A percentile compares a stretch with the other conserved stretches of the same genome.
Evolutionary conservation across 2,113 vertebrate species (phyloP).

Genomic region (Dunckerocampus dactyliophorus): DNA sequence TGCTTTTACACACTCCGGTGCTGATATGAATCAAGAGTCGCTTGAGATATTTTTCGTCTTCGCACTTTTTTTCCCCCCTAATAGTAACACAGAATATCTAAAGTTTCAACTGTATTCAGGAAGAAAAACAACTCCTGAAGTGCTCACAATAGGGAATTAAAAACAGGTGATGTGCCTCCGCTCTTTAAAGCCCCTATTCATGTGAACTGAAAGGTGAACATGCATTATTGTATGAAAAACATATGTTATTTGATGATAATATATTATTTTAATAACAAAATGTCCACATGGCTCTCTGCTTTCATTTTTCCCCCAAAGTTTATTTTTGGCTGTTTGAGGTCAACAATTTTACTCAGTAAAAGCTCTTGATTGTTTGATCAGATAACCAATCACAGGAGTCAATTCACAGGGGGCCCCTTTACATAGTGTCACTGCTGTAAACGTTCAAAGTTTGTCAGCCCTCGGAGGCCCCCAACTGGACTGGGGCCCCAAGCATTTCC

Average conservation of each 20-base stretch:
- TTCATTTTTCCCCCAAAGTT: not conserved
- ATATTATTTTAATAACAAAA: not conserved
- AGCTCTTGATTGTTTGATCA: not conserved
- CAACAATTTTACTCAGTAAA: not conserved
- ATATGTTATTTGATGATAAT: not conserved
- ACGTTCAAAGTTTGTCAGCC: too few relatives aligned
- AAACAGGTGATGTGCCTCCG: not conserved
- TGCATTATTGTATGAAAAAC: not conserved
- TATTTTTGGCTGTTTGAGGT: not conserved
- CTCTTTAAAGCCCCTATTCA: not conserved
- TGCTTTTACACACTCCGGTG: not conserved
- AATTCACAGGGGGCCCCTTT: too few relatives aligned
- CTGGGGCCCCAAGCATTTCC: too few relatives aligned
- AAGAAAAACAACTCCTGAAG: constrained; percentile 1
- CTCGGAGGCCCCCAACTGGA: too few relatives aligned
- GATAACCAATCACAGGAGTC: too few relatives aligned
- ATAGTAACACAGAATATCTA: not conserved
- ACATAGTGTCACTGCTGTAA: too few relatives aligned
- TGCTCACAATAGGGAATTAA: not conserved
- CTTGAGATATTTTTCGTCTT: constrained; percentile 5
- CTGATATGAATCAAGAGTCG: constrained; percentile 20
- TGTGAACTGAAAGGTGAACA: not conserved
- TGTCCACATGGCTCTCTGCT: not conserved
- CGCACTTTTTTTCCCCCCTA: not conserved
- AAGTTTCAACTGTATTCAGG: constrained; percentile 12